Percentiles rank a stretch among this genome's conserved stretches.
Evolutionary conservation across 2,113 vertebrate genomes (phyloP).

Genomic region (Micromys minutus): DNA sequence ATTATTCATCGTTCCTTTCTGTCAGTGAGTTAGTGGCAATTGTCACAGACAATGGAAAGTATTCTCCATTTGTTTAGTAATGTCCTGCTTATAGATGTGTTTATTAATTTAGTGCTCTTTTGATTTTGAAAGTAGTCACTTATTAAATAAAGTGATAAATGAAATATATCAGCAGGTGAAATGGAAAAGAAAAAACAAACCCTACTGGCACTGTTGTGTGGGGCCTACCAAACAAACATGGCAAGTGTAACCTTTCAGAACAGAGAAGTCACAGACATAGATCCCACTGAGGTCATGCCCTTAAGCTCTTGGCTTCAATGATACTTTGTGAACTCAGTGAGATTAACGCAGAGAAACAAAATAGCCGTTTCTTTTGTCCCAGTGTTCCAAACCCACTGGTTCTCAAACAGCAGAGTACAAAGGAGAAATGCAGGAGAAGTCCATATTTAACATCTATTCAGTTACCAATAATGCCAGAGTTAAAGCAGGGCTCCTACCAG

Average conservation of each 20-base stretch:
- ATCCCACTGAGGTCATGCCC: slow-evolving; percentile 20
- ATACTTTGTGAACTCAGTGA: slow-evolving; percentile 37
- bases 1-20: neutral
- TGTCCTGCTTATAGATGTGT: neutral
- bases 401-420: slow-evolving; percentile 66
- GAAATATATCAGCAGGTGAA: neutral
- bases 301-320: slow-evolving; percentile 52
- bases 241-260: slow-evolving; percentile 57
- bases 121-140: slow-evolving; percentile 16
- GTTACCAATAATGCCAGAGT: slow-evolving; percentile 66
- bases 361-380: slow-evolving; percentile 48
- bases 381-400: slow-evolving; percentile 61
- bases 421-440: slow-evolving; percentile 59
- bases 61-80: slow-evolving; percentile 36
- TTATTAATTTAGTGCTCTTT: slow-evolving; percentile 27
- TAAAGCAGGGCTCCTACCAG: slow-evolving; percentile 58
- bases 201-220: neutral
- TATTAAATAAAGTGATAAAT: neutral
- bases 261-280: neutral
- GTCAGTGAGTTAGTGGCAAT: neutral
- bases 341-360: slow-evolving; percentile 40
- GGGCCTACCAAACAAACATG: neutral
- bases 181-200: neutral
- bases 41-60: neutral
- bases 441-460: slow-evolving; percentile 69